Conservation (phyloP, 1,140 invertebrate species). For the Daktulosphaira vitifoliae region DNA sequence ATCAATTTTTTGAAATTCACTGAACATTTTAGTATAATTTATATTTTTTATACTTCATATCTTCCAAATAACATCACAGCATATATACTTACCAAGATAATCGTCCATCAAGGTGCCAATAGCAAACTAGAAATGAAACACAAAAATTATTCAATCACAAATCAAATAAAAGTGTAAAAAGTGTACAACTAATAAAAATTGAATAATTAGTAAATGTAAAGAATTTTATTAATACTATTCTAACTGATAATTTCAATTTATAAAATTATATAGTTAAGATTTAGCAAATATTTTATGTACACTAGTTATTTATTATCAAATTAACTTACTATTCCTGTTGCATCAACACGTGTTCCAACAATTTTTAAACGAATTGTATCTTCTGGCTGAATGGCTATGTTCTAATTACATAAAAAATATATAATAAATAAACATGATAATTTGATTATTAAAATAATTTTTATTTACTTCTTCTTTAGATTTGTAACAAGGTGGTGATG, state of each 20-base stretch:
- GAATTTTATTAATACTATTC: neutral
- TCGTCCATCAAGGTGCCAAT: conserved; percentile 98
- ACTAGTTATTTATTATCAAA: neutral
- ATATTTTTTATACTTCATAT: no score
- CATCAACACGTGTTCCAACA: conserved; percentile 95
- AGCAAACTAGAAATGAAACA: conserved; percentile 71
- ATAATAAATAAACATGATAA: conserved; percentile 1
- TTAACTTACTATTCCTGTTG: conserved; percentile 71
- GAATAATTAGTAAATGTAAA: conserved; percentile 33
- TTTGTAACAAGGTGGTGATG: conserved; percentile 96
- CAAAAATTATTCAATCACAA: conserved; percentile 35
- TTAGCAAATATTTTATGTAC: no score
- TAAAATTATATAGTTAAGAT: no score
- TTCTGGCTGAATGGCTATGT: conserved; percentile 92
- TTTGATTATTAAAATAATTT: no score
- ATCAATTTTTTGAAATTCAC: no score
- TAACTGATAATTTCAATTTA: no score
- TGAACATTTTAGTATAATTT: no score
- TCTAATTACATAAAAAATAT: conserved; percentile 48
- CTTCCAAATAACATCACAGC: no score
- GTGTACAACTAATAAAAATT: conserved; percentile 29
- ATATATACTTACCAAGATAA: conserved; percentile 66
- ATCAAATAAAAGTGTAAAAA: conserved; percentile 23
- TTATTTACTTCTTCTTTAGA: conserved; percentile 81
- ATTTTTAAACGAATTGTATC: conserved; percentile 98